phyloP scores from a whole-genome alignment of 1,140 invertebrate genomes.

The Tetragnatha versicolor region DNA sequence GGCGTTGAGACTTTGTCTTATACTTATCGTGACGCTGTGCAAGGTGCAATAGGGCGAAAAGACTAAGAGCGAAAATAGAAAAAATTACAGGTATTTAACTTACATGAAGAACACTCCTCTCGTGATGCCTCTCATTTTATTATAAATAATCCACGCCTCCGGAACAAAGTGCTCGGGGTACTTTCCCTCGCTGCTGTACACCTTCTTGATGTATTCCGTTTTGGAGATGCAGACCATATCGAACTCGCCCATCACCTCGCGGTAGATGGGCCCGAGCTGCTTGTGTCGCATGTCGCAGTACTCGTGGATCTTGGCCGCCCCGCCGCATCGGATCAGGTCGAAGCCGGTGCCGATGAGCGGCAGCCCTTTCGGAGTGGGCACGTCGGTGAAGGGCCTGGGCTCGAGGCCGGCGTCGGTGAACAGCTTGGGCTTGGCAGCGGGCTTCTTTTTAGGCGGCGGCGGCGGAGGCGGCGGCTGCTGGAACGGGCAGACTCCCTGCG shows the following conservation, averaged over 20 bases:
- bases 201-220: conserved; percentile 72
- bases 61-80: no score
- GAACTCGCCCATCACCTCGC: conserved; percentile 73
- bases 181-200: conserved; percentile 79
- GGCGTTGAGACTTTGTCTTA: no score
- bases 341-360: conserved; percentile 69
- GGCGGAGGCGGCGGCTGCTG: not conserved
- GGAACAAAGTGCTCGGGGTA: conserved; percentile 81
- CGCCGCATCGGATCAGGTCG: conserved; percentile 67
- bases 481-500: conserved; percentile 23
- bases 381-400: conserved; percentile 53
- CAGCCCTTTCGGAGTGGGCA: conserved; percentile 66
- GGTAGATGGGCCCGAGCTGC: conserved; percentile 77
- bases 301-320: conserved; percentile 70
- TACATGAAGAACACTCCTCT: conserved; percentile 88
- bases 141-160: conserved; percentile 82
- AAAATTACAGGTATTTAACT: no score
- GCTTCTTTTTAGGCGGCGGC: no score
- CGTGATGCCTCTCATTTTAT: conserved; percentile 73
- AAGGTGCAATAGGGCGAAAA: no score
- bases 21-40: no score
- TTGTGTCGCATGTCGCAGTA: conserved; percentile 77
- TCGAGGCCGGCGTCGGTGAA: no score
- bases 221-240: conserved; percentile 77
- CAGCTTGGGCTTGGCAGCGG: no score